Evolutionary conservation across 2,888 invertebrate species (phyloP).

Genomic region (Meiosimyza platycephala): DNA sequence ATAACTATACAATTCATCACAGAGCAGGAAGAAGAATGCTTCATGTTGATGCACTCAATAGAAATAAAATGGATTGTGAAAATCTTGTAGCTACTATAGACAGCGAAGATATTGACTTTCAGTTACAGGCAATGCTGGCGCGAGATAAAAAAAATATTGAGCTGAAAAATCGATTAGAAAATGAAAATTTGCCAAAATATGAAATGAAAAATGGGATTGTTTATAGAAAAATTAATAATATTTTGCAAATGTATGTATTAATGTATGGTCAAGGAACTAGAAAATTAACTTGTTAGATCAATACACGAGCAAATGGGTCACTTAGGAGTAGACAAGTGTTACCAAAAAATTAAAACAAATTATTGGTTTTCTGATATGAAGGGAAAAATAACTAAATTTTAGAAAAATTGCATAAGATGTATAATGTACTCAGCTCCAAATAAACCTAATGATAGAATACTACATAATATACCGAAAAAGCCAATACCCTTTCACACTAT

Average conservation of each 20-base stretch:
- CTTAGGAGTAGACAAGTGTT: background rate
- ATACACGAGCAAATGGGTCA: slow-evolving; percentile 6
- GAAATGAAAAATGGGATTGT: background rate
- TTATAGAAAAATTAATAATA: background rate
- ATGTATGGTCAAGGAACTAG: background rate
- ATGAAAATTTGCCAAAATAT: background rate
- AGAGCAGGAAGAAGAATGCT: slow-evolving; percentile 20
- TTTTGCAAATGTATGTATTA: background rate
- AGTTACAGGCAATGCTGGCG: slow-evolving; percentile 24
- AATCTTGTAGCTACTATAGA: background rate
- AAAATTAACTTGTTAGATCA: background rate
- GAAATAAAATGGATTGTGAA: background rate
- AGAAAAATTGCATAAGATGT: too few species aligned
- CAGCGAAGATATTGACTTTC: slow-evolving; percentile 22
- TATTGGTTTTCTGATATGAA: too few species aligned
- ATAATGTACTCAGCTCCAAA: too few species aligned
- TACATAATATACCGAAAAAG: too few species aligned
- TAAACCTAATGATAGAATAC: too few species aligned
- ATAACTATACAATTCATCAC: slow-evolving; percentile 23
- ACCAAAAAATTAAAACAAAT: background rate
- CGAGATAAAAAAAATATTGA: slow-evolving; percentile 23
- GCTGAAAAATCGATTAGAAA: slow-evolving; percentile 22
- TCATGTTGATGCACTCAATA: slow-evolving; percentile 34
- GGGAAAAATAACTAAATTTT: too few species aligned
- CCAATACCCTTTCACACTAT: background rate